Conservation (phyloP, 2,113 vertebrate species). For the Trochalopteron elliotii region DNA sequence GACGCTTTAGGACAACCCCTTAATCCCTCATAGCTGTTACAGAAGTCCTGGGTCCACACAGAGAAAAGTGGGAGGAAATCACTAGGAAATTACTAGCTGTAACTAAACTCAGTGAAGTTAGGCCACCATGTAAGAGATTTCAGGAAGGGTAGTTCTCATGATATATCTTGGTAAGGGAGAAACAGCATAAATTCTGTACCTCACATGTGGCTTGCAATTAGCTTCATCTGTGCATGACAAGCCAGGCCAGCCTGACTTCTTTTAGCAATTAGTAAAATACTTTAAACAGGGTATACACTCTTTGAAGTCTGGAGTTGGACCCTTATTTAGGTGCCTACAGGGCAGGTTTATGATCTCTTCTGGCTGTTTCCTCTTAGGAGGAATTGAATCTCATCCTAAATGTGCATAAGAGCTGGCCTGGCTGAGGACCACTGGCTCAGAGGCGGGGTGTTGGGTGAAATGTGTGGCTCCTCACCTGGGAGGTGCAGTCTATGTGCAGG, state of each 20-base stretch:
- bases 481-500: accelerated
- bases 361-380: background rate
- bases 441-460: background rate
- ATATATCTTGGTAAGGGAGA: background rate
- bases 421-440: accelerated
- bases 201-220: background rate
- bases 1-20: background rate
- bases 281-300: background rate
- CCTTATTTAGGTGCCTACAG: background rate
- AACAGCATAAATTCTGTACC: background rate
- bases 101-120: background rate
- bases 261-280: background rate
- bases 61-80: background rate
- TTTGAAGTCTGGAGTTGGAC: background rate
- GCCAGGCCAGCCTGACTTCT: background rate
- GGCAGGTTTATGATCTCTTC: background rate
- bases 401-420: accelerated
- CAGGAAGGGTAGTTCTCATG: background rate
- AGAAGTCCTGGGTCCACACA: background rate
- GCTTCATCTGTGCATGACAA: background rate
- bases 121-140: background rate
- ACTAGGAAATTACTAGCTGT: too few species aligned
- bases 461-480: accelerated
- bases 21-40: background rate
- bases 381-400: background rate